These are phyloP conservation scores for Peromyscus nudipes DNA, from an alignment of 2,797 vertebrate genomes.

Conservation along the genomic window DNA sequence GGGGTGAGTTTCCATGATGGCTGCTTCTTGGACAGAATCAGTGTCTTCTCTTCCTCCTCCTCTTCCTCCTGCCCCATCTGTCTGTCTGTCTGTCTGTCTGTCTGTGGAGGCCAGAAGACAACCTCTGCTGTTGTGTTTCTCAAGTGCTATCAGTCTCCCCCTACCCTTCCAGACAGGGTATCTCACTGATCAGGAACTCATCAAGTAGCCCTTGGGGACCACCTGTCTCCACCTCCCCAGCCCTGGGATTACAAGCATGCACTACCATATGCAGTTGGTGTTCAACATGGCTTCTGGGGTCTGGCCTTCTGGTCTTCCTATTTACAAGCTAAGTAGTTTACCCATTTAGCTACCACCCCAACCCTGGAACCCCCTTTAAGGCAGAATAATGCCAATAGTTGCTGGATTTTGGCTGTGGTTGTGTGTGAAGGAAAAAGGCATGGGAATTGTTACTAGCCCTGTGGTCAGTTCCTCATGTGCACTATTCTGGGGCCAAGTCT, in stretches of 20 bases:
- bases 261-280: background rate
- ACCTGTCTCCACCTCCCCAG: background rate
- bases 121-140: background rate
- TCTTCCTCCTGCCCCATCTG: background rate
- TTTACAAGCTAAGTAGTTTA: too few relatives aligned
- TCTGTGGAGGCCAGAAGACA: background rate
- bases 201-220: background rate
- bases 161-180: background rate
- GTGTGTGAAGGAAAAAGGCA: background rate
- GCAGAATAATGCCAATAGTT: background rate
- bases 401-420: background rate
- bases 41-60: background rate
- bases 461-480: accelerated
- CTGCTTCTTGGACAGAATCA: background rate
- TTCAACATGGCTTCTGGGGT: background rate
- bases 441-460: accelerated
- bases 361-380: background rate
- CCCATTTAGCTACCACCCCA: background rate
- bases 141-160: too few relatives aligned
- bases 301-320: background rate
- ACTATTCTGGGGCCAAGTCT: accelerated
- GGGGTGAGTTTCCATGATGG: background rate
- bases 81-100: too few relatives aligned
- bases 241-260: background rate
- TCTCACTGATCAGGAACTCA: background rate